Conservation (phyloP, 2,797 vertebrate species). For the Lates japonicus region DNA sequence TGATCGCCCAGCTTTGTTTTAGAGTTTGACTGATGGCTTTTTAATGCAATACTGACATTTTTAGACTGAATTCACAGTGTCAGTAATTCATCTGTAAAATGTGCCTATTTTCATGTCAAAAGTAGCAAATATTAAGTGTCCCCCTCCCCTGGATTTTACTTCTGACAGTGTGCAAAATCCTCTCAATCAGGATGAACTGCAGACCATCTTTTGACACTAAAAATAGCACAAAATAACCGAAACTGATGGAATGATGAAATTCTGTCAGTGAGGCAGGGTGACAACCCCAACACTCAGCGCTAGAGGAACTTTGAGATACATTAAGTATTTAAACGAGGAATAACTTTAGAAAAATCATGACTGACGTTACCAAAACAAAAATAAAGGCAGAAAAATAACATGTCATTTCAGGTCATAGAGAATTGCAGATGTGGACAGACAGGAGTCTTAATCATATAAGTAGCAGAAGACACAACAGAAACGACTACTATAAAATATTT, state of each 20-base stretch:
- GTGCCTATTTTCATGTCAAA: constrained; percentile 35
- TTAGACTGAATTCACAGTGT: constrained; percentile 2
- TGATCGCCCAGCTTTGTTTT: constrained; percentile 22
- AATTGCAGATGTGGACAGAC: background rate
- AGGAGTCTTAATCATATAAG: constrained; percentile 7
- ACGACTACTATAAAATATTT: background rate
- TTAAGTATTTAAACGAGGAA: background rate
- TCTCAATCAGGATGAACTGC: constrained; percentile 44
- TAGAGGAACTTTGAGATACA: background rate
- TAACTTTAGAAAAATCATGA: background rate
- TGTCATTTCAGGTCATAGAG: background rate
- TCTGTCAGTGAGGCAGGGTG: constrained; percentile 9
- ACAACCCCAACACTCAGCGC: background rate
- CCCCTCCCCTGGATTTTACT: constrained; percentile 31
- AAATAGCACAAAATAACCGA: constrained; percentile 17
- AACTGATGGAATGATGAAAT: constrained; percentile 29
- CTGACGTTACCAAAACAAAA: background rate
- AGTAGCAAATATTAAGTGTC: constrained; percentile 21
- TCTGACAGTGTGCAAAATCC: constrained; percentile 62
- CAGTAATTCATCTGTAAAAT: constrained; percentile 36
- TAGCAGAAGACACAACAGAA: constrained; percentile 2
- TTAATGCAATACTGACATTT: constrained; percentile 8
- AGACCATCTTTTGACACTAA: constrained; percentile 22
- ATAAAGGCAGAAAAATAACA: background rate
- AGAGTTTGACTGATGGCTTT: constrained; percentile 43